These are phyloP conservation scores for Turritopsis dohrnii DNA, from an alignment of 30 jellyfish, hydroid and myxozoan species.

Conservation along the genomic window DNA sequence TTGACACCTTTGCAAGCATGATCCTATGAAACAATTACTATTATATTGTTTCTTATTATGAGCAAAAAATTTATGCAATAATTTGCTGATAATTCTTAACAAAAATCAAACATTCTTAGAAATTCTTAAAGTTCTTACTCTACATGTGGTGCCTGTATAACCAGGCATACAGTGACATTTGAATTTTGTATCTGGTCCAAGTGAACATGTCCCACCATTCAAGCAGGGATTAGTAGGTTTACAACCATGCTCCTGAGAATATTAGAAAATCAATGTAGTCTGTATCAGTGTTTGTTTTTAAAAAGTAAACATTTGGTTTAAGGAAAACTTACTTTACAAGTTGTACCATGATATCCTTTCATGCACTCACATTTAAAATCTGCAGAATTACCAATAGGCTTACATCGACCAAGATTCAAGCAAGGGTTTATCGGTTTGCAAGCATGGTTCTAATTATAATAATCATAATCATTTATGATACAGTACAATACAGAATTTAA, in stretches of 20 bases:
- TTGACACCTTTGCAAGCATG: slow-evolving; percentile 17
- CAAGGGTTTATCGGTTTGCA: slow-evolving; percentile 64
- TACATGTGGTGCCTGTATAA: slow-evolving; percentile 39
- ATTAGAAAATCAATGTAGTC: too few species aligned
- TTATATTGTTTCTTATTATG: neutral
- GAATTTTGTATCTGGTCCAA: slow-evolving; percentile 56
- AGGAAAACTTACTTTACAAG: slow-evolving; percentile 16
- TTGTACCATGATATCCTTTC: slow-evolving; percentile 53
- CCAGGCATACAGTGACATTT: slow-evolving; percentile 63
- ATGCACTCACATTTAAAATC: slow-evolving; percentile 63
- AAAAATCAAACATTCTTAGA: neutral
- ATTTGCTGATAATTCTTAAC: neutral
- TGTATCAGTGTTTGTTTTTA: too few species aligned
- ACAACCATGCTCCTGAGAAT: neutral
- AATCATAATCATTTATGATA: neutral
- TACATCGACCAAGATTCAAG: slow-evolving; percentile 64
- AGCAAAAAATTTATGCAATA: too few species aligned
- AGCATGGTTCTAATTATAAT: neutral
- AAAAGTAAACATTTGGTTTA: neutral
- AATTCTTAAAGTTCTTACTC: too few species aligned
- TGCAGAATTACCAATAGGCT: neutral
- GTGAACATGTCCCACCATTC: slow-evolving; percentile 55
- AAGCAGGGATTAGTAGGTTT: slow-evolving; percentile 71
- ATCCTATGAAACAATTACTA: neutral
- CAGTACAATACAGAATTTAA: neutral